phyloP scores from a whole-genome alignment of 2,113 vertebrate genomes.

The Atlantisia rogersi region DNA sequence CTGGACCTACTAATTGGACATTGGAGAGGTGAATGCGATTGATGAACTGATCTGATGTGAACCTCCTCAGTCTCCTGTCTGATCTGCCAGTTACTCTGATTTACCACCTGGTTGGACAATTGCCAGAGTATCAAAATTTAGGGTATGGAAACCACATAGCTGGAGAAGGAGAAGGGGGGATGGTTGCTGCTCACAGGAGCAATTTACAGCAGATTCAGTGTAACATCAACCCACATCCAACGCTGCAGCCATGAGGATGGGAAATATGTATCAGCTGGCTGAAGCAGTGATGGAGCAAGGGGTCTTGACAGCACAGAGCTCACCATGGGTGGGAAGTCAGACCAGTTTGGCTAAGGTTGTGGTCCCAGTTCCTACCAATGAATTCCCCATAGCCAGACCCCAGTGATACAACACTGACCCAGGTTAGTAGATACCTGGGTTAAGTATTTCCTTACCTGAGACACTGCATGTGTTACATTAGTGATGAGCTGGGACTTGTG shows the following conservation, averaged over 20 bases:
- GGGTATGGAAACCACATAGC: not conserved
- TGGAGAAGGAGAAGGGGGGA: not conserved
- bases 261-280: not conserved
- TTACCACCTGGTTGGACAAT: not conserved
- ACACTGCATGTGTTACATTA: not conserved
- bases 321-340: not conserved
- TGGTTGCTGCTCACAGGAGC: not conserved
- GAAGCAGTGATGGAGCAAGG: not conserved
- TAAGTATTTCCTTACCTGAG: not conserved
- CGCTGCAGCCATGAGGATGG: fast-evolving
- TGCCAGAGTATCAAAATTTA: not conserved
- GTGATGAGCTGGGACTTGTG: too few species aligned
- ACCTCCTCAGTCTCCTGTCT: not conserved
- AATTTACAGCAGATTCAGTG: not conserved
- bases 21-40: not conserved
- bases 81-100: not conserved
- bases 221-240: not conserved
- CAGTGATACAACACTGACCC: not conserved
- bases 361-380: not conserved
- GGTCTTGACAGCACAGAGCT: not conserved
- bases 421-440: not conserved
- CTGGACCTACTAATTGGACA: not conserved
- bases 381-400: fast-evolving
- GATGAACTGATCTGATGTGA: not conserved
- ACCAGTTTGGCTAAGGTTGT: not conserved